These are phyloP conservation scores for Pachydiplax longipennis DNA, from an alignment of 2,888 invertebrate genomes.

Conservation along the genomic window DNA sequence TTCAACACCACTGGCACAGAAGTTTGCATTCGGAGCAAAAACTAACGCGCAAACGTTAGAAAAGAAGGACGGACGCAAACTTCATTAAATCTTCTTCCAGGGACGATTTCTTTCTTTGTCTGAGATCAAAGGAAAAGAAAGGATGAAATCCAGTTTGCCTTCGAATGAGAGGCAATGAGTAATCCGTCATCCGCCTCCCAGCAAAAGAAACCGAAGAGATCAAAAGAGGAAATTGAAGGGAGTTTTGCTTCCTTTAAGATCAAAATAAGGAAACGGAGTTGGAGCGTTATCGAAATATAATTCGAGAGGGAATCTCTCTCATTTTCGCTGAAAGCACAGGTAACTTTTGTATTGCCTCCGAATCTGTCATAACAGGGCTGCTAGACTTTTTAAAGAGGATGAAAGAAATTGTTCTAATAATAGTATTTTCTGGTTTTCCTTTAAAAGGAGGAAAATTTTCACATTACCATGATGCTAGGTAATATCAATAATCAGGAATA, in stretches of 20 bases:
- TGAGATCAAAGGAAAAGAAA: slow-evolving; percentile 15
- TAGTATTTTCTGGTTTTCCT: no score
- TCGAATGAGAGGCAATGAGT: slow-evolving; percentile 23
- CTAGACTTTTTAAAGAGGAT: no score
- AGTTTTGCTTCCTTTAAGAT: not conserved
- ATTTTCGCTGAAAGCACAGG: no score
- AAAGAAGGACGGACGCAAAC: not conserved
- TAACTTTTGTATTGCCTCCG: no score
- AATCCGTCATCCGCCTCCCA: slow-evolving; percentile 2
- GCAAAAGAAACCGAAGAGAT: no score
- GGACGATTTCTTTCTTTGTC: not conserved
- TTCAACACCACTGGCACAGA: not conserved
- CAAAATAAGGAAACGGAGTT: not conserved
- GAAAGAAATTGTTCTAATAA: no score
- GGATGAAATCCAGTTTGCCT: slow-evolving; percentile 26
- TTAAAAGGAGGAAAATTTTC: no score
- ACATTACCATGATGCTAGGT: no score
- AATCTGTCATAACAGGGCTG: no score
- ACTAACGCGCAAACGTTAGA: not conserved
- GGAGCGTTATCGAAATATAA: not conserved
- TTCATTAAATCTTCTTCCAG: slow-evolving; percentile 15
- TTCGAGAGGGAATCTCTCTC: not conserved
- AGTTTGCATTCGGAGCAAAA: not conserved
- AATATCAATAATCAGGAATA: no score
- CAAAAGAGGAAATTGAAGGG: not conserved